These are phyloP conservation scores for Spinibarbus caldwelli DNA, from an alignment of 2,797 vertebrate genomes.

Conservation along the genomic window DNA sequence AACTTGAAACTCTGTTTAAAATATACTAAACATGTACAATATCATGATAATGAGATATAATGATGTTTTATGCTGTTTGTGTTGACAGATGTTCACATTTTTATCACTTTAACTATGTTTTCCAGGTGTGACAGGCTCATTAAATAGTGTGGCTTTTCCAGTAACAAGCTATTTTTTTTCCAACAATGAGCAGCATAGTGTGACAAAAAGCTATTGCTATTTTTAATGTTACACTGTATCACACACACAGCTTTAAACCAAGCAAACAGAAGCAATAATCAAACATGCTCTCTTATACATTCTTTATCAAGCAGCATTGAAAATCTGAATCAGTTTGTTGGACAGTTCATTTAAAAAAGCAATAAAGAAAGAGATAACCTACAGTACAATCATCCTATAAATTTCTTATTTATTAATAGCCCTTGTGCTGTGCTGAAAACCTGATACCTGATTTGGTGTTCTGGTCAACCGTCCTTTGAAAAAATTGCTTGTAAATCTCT, in stretches of 20 bases:
- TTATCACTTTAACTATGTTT: not conserved
- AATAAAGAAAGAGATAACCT: not conserved
- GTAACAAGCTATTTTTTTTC: not conserved
- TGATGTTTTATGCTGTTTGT: not conserved
- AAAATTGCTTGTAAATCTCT: not conserved
- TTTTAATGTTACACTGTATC: constrained; percentile 4
- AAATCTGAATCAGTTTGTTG: not conserved
- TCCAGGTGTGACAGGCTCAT: not conserved
- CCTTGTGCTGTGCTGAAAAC: not conserved
- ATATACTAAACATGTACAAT: not conserved
- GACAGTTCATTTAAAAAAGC: not conserved
- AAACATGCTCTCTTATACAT: not conserved
- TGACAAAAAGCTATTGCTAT: not conserved
- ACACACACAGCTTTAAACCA: constrained; percentile 5
- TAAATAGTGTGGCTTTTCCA: not conserved
- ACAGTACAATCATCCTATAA: not conserved
- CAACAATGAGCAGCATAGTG: not conserved
- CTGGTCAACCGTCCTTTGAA: not conserved
- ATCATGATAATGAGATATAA: not conserved
- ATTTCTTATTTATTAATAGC: not conserved
- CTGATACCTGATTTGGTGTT: not conserved
- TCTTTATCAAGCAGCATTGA: not conserved
- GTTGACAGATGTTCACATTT: not conserved
- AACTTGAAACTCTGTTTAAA: not conserved
- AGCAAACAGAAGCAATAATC: not conserved